Base-by-base conservation (phyloP, 2,888 invertebrate species). In the Monochamus alternatus region DNA sequence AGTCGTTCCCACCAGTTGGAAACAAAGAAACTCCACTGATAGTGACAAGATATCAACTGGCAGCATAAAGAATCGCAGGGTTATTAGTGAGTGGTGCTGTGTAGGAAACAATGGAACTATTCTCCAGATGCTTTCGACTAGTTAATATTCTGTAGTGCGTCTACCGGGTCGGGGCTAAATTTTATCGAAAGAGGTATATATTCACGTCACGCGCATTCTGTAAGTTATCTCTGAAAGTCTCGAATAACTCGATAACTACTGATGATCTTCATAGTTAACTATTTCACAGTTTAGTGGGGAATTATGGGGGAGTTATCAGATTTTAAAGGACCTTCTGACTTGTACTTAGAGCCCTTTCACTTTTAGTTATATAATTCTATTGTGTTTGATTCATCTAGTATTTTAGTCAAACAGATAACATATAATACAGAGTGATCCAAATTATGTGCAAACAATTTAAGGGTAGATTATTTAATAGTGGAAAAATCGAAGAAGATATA, bases 151-250 rank as follows among this genome's bases (percentile, higher is more conserved):
- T 38, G 63, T 43, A 52, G 32, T 63, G 71, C 52, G 14, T 63
- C 71, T 70, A 47, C 47, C 30, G 47, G 63, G 63, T 71, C 71
- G 63, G 43, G 63, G 63, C 72, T 74, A 75, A 78, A 78, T 81
- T 79, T 76, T 79, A 81, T 79, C 67, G 79, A 75, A 74, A 76
- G n/a, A 55, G 73, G 73, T 67, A 76, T 78, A 70, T 75, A 81
- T 80, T 81, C 77, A 51, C 30, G 75, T 80, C 81, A 81, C 81
- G 81, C 75, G 66, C 72, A 52, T 74, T 73, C 64, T 73, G 64
- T 74, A 75, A 76, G 75, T 75, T 77, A 75, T 76, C 79, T 65
- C 69, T 74, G 74, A 79, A 78, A 78, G 77, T 72, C 71, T 66
- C 75, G 67, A 74, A 76, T 74, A 77, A 80, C 77, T 78, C 66